Evolutionary conservation across 2,113 vertebrate genomes (phyloP), one percentile per base, ranked within the genome.

Genomic region (Rhabdomys dilectus): DNA sequence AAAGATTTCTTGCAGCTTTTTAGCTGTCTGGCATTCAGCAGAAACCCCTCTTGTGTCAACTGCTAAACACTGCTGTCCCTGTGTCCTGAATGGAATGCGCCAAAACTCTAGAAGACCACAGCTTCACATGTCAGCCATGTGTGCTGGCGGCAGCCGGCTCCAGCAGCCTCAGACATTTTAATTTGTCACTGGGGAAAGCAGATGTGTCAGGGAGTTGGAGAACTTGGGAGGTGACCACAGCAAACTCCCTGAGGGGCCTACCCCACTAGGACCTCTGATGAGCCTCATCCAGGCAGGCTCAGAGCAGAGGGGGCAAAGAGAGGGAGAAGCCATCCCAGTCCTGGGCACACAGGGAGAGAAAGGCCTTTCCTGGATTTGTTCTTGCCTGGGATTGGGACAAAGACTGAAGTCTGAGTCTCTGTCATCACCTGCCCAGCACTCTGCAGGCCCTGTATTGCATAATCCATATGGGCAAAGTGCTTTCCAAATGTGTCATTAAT

Each of bases 161-260:
- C 62, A 36, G 95, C 92, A 75, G 66, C 88, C 73, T 93, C 93
- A 96, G 96, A 95, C 96, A 10, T 95, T 98, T 97, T 95, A 94
- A 97, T 96, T 98, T 97, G 94, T 96, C 95, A 95, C 95, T 98
- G 94, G n/a, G 75, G 89, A 97, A 98, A 97, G 93, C 98, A 97
- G 98, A 97, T 97, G 97, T 96, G 97, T 93, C 91, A 62, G 97
- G 94, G 93, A 96, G 97, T 95, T 93, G 95, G 96, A 91, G 97
- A 95, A 85, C 94, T 42, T 88, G 88, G 93, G 94, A 97, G 95
- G 92, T 91, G 94, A 93, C 78, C 98, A 97, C 88, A 82, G 92
- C 92, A n/a, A 91, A 3, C 56, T 96, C 97, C 96, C 96, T 2
- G 72, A 92, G 92, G 95, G 95, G 94, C 22, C 81, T 75, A 13